Base-by-base conservation (phyloP, 2,888 invertebrate genomes). In the Imbricaverruca yamaguchii region DNA sequence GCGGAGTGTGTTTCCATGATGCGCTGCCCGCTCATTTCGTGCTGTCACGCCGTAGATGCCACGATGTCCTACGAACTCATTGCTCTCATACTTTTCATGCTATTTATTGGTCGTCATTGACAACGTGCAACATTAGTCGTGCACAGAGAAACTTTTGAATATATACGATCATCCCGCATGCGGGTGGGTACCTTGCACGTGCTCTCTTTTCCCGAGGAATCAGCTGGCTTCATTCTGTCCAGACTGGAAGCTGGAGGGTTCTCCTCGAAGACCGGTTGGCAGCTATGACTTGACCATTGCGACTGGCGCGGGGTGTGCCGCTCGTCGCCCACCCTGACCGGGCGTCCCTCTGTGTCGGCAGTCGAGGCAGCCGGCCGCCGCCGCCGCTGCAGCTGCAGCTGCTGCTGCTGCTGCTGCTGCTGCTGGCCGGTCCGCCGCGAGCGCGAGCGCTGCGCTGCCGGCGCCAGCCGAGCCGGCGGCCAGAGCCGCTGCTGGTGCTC, bases 321-420 rank as follows among this genome's bases (percentile, higher is more conserved):
- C 79, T 81, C 80, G 21, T 21, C 74, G 80, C 21, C 12, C 21
- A 53, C 23, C 23, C 15, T 80, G 25, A 74, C 39, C 39, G 39
- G 4, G n/a, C n/a, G n/a, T 39, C 2, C 4, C 39, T 39, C 39
- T 39, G 39, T 39, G 39, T 39, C 39, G 39, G 39, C 39, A 39
- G 39, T 39, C 39, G 39, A 39, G 39, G 39, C 39, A 39, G 39
- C 39, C 69, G 15, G 39, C 69, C 69, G 69, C 69, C 69, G 15
- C 69, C 69, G 85, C 91, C 94, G 85, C 91, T 93, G 91, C 92
- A 93, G 83, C 91, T 92, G 86, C 93, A 93, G 86, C 86, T 86
- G 83, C 93, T 82, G 65, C 81, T 82, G 69, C 83, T 83, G 82
- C 82, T 83, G 15, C 81, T 83, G 55, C 82, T 81, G 77, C 82